Conservation (phyloP, 2,888 invertebrate species). For the Drosophila buzzatii region DNA sequence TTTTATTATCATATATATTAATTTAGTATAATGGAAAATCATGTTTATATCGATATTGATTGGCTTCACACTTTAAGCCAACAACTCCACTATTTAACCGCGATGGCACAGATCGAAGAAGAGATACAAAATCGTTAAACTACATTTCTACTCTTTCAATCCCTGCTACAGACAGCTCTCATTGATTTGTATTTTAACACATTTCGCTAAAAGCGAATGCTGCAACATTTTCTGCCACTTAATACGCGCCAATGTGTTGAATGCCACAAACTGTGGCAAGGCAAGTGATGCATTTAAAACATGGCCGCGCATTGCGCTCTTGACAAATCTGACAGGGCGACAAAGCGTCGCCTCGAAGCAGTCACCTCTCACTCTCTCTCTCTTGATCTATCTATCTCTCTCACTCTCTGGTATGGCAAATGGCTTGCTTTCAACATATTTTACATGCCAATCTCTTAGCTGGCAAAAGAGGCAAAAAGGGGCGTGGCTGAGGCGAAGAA, state of each 20-base stretch:
- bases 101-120: too few species aligned
- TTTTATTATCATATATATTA: too few species aligned
- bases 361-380: neutral
- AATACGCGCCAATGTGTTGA: constrained; percentile 15
- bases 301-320: constrained; percentile 43
- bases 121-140: neutral
- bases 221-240: constrained; percentile 34
- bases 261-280: constrained; percentile 45
- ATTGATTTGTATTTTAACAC: constrained; percentile 13
- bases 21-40: too few species aligned
- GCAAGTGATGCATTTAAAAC: constrained; percentile 61
- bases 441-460: constrained; percentile 77
- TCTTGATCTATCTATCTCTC: neutral
- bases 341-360: constrained; percentile 66
- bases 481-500: constrained; percentile 11
- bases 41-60: too few species aligned
- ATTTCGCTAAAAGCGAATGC: constrained; percentile 9
- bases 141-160: neutral
- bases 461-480: constrained; percentile 9
- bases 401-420: constrained; percentile 30
- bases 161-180: neutral
- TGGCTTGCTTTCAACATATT: constrained; percentile 81
- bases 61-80: too few species aligned
- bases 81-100: too few species aligned
- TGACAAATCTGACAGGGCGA: constrained; percentile 79